Evolutionary conservation across 2,113 vertebrate species (phyloP), one percentile per base, ranked within the genome.

Genomic region (Sphaerodactylus townsendi): DNA sequence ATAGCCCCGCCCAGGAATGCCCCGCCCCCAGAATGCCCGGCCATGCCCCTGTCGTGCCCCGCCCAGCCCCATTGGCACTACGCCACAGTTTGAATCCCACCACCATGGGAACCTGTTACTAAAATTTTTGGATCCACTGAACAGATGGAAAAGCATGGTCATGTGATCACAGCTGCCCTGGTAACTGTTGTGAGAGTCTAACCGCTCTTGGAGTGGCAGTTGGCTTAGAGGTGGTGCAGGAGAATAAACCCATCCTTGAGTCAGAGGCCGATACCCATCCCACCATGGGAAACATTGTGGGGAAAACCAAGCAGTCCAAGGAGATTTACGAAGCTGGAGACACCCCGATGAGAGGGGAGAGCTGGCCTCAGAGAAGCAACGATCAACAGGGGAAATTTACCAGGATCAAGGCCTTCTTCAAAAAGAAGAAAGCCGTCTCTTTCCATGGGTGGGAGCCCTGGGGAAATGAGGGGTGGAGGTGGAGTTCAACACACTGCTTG

Each of bases 391-490:
- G 86, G 64, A 74, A 73, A 76, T 81, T 88, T 65, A 39, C 39
- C 86, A 82, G 81, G 2, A 79, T 76, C 87, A 95, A 93, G 62
- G 90, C 85, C 77, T 89, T 91, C 46, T 1, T 88, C 0, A 95
- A 92, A 89, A 94, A 94, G 90, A 95, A 95, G 91, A 95, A 95
- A 83, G 93, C 93, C 1, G 94, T 95, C 79, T 94, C 93, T 1
- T 95, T 95, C 88, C 93, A 94, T 48, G 92, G 92, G 94, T 95
- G 87, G 80, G 93, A 91, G 39, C 70, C 76, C 68, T 64, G 76
- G 76, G 83, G 64, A 79, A 50, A 37, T 30, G 44, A n/a, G 66
- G 83, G 50, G 66, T 78, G 66, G 83, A 84, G 76, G 66, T 78
- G 75, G 76, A 79, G 77, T 85, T 78, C n/a, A 21, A 28, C 62